Evolutionary conservation across 2,113 vertebrate genomes (phyloP).

Genomic region (Calypte anna): DNA sequence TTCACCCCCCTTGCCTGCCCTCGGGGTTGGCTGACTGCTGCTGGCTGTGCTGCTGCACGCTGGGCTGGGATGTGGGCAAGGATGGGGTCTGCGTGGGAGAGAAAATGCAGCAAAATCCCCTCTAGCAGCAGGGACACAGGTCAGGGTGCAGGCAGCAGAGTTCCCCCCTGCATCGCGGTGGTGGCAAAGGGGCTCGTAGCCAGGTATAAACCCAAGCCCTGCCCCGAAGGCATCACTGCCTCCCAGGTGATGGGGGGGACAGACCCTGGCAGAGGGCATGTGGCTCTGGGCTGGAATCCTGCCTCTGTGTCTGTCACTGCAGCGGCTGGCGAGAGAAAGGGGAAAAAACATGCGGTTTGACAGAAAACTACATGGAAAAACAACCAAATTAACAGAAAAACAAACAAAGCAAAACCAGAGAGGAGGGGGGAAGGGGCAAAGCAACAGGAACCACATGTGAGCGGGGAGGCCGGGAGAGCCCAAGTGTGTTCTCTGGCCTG

Average conservation of each 20-base stretch:
- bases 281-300: neutral
- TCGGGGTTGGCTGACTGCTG: neutral
- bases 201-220: neutral
- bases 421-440: neutral
- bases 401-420: slow-evolving; percentile 77
- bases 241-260: neutral
- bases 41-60: neutral
- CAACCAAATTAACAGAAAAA: slow-evolving; percentile 81
- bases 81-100: neutral
- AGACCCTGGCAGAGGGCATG: neutral
- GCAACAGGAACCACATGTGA: slow-evolving; percentile 66
- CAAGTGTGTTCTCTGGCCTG: slow-evolving; percentile 18
- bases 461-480: neutral
- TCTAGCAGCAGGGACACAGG: neutral
- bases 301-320: slow-evolving; percentile 56
- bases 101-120: neutral
- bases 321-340: slow-evolving; percentile 75
- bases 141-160: neutral
- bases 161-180: rapidly evolving
- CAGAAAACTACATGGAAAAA: slow-evolving; percentile 81
- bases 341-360: slow-evolving; percentile 82
- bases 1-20: neutral
- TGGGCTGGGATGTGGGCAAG: neutral
- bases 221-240: neutral
- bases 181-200: rapidly evolving